These are phyloP conservation scores for Barbus barbus DNA, from an alignment of 2,113 vertebrate genomes.

Conservation along the genomic window DNA sequence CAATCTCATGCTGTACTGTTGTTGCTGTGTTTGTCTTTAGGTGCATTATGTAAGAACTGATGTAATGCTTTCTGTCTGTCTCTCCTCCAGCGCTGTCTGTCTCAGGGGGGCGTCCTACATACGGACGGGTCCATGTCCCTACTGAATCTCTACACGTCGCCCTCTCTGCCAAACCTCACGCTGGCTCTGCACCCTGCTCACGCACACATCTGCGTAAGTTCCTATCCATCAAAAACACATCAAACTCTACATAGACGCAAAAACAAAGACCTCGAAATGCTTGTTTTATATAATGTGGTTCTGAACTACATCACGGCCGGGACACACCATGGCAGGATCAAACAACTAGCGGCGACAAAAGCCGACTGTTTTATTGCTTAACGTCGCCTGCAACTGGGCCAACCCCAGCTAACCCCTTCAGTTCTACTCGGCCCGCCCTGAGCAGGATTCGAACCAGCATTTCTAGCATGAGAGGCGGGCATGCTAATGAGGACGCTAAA, in stretches of 20 bases:
- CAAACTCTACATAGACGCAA: not conserved
- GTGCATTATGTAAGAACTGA: not conserved
- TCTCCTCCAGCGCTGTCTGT: conserved; percentile 82
- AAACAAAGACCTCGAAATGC: not conserved
- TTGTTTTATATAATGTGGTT: not conserved
- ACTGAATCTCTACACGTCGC: conserved; percentile 93
- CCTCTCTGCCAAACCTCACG: conserved; percentile 96
- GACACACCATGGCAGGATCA: not conserved
- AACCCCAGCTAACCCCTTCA: no score
- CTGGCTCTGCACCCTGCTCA: conserved; percentile 87
- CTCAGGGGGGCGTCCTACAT: conserved; percentile 86
- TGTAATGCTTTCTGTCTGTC: conserved; percentile 27
- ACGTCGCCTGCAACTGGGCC: no score
- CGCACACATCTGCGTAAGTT: conserved; percentile 87
- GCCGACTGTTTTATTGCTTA: no score
- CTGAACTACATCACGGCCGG: not conserved
- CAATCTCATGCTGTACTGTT: not conserved
- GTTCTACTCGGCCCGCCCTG: no score
- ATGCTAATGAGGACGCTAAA: no score
- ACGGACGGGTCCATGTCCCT: conserved; percentile 91
- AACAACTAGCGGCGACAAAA: not conserved
- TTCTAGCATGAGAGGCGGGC: no score
- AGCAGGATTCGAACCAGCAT: no score
- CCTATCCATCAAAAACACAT: not conserved
- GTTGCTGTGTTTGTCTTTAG: not conserved